phyloP scores from a whole-genome alignment of 2,113 vertebrate species.

The Pungitius pungitius region DNA sequence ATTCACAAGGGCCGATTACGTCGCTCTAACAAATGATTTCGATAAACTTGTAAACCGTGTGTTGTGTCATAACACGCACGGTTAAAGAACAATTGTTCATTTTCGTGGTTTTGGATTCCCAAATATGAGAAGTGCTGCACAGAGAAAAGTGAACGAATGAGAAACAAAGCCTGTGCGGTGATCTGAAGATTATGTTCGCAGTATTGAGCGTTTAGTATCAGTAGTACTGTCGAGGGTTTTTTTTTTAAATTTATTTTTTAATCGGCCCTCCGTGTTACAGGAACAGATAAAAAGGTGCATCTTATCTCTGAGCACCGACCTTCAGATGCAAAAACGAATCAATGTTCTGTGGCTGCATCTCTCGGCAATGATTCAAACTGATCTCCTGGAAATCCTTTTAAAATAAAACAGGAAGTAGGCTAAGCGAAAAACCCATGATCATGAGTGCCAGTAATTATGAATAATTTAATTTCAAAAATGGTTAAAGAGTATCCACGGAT shows the following conservation, averaged over 20 bases:
- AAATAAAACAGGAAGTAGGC: background rate
- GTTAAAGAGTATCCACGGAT: background rate
- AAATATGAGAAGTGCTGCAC: background rate
- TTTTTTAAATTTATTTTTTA: background rate
- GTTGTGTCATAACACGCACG: background rate
- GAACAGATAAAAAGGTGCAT: background rate
- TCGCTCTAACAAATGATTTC: background rate
- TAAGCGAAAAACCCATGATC: background rate
- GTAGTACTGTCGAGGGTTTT: background rate
- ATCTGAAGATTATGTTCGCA: background rate
- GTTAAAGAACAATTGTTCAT: background rate
- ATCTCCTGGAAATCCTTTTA: background rate
- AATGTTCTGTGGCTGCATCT: background rate
- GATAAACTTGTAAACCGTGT: background rate
- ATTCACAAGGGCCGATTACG: background rate
- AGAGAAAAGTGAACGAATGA: background rate
- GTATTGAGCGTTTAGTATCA: background rate
- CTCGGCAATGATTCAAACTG: background rate
- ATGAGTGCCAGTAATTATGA: background rate
- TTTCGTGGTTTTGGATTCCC: background rate
- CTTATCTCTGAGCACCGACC: too few relatives aligned
- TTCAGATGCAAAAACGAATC: too few relatives aligned
- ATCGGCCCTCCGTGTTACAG: background rate
- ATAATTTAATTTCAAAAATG: background rate
- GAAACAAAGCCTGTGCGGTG: background rate